A percentile compares a stretch with the other conserved stretches of the same genome.
Evolutionary conservation across 2,797 vertebrate species (phyloP).

Genomic region (Australoheros facetus): DNA sequence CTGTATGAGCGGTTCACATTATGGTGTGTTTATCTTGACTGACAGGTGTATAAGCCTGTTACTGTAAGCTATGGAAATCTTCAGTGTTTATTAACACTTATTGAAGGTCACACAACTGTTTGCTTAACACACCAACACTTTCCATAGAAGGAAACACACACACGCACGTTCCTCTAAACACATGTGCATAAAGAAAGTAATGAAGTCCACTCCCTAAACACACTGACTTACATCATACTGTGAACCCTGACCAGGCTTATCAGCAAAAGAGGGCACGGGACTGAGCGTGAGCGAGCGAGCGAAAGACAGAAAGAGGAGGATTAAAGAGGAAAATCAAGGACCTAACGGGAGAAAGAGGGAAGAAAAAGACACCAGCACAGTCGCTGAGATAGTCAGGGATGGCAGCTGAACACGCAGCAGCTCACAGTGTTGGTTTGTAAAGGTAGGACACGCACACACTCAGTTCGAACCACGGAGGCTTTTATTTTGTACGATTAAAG

Average conservation of each 20-base stretch:
- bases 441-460: constrained; percentile 20
- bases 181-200: not conserved
- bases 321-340: not conserved
- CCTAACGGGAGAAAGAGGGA: not conserved
- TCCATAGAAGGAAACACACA: not conserved
- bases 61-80: not conserved
- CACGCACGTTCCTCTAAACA: constrained; percentile 35
- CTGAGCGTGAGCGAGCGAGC: not conserved
- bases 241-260: constrained; percentile 67
- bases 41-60: not conserved
- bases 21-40: not conserved
- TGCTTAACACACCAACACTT: not conserved
- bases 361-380: not conserved
- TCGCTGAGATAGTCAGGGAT: not conserved
- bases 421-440: not conserved
- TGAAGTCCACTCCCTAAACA: constrained; percentile 54
- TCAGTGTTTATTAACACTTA: not conserved
- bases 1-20: accelerated
- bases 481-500: constrained; percentile 24
- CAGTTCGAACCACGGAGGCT: not conserved
- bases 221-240: constrained; percentile 28
- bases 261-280: constrained; percentile 16
- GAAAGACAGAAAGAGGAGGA: not conserved
- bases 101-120: not conserved
- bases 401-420: constrained; percentile 17